Base-by-base conservation (phyloP, 2,113 vertebrate genomes). In the Procavia capensis region DNA sequence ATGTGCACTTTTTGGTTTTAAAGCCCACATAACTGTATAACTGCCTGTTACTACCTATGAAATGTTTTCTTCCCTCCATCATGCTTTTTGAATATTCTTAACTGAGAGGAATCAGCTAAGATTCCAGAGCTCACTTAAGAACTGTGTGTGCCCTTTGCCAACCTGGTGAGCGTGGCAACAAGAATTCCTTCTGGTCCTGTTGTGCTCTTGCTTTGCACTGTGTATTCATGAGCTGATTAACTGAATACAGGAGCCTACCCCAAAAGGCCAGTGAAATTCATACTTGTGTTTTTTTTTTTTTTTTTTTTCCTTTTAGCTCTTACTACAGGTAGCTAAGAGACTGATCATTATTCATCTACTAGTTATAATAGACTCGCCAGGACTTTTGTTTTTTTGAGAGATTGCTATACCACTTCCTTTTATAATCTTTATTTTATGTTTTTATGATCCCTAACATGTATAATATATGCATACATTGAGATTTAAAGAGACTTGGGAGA, bases 181-280 rank as follows among this genome's bases (percentile, higher is more conserved):
- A 2, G 27, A 64, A 39, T 39, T 14, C 20, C 43, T 39, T 57
- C 76, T 6, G 8, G 19, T 66, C 17, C n/a, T n/a, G n/a, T 8
- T 43, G 9, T 29, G 61, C 43, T 72, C 83, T 31, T 36, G 34
- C 31, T 64, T 9, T 20, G 16, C 50, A 9, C 13, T 82, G 27
- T 6, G 3, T 29, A 14, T 43, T 27, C 78, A 22, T 27, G 50
- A 9, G 31, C 25, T 81, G 59, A 5, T 2, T 25, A 43, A 45
- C 20, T n/a, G n/a, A 14, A 9, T 4, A 7, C 20, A 5, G 2
- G 24, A 19, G 25, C 20, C 34, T 81, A 3, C 14, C 3, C 4
- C 47, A 50, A 50, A 50, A 50, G 7, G 47, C 47, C 47, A 50
- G 47, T 50, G 47, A 50, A 6, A 50, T 50, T 50, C 47, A 50